Evolutionary conservation across 2,797 vertebrate genomes (phyloP).

Genomic region (Vireo griseus): DNA sequence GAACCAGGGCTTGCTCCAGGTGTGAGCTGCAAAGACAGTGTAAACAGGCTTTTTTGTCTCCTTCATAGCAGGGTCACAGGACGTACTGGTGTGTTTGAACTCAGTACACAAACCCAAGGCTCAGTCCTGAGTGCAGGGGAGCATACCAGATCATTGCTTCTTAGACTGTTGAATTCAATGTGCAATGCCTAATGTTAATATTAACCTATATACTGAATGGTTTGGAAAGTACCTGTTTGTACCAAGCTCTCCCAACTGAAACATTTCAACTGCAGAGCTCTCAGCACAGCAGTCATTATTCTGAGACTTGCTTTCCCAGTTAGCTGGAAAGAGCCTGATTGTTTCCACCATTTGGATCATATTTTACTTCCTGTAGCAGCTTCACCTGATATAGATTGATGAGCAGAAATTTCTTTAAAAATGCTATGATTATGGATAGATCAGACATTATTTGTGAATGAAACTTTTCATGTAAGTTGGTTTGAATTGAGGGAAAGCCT

Average conservation of each 20-base stretch:
- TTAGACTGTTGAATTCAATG: background rate
- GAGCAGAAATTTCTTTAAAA: slow-evolving; percentile 15
- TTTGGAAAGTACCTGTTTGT: slow-evolving; percentile 22
- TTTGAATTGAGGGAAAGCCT: background rate
- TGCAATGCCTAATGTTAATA: slow-evolving; percentile 28
- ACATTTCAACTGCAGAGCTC: background rate
- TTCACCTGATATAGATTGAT: slow-evolving; percentile 11
- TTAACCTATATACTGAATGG: slow-evolving; percentile 28
- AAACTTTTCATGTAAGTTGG: background rate
- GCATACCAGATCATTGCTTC: background rate
- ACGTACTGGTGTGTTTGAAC: background rate
- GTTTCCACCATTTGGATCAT: background rate
- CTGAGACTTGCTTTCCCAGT: background rate
- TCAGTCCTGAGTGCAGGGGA: background rate
- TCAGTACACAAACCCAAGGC: background rate
- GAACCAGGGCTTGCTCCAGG: background rate
- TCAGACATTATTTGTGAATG: background rate
- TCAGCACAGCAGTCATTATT: background rate
- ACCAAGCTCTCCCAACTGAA: background rate
- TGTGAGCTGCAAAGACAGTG: background rate
- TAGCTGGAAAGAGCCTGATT: slow-evolving; percentile 6
- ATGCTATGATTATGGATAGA: background rate
- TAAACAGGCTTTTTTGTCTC: background rate
- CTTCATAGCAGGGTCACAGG: background rate
- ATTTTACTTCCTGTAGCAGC: background rate